phyloP scores from a whole-genome alignment of 92 coral and sea anemone genomes.

The Actinernus sp. region DNA sequence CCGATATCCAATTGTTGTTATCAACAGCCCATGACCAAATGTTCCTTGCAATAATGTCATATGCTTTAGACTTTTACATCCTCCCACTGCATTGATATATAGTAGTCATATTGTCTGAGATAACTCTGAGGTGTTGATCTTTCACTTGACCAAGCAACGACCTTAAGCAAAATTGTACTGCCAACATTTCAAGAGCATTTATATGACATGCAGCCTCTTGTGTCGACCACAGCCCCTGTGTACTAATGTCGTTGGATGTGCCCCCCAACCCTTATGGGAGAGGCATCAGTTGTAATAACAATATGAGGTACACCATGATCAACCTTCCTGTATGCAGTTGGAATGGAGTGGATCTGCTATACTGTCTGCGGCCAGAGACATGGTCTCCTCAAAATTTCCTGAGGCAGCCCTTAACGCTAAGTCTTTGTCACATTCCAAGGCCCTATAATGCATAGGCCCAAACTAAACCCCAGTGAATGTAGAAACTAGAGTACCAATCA shows the following conservation, averaged over 20 bases:
- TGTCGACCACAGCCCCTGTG: slow-evolving; percentile 43
- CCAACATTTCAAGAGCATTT: slow-evolving; percentile 35
- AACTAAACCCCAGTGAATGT: slow-evolving; percentile 56
- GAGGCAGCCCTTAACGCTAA: slow-evolving; percentile 13
- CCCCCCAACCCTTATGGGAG: no score
- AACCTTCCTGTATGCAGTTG: no score
- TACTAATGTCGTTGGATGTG: no score
- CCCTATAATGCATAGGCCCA: slow-evolving; percentile 41
- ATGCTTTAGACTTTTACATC: slow-evolving; percentile 38
- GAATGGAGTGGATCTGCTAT: no score
- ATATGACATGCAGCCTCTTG: slow-evolving; percentile 23
- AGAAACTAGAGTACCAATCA: slow-evolving; percentile 46
- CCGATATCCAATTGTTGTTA: slow-evolving; percentile 34
- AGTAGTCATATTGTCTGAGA: slow-evolving; percentile 46
- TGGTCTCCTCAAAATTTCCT: slow-evolving; percentile 21
- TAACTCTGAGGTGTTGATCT: slow-evolving; percentile 33
- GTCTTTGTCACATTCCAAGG: slow-evolving; percentile 42
- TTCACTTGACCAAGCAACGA: slow-evolving; percentile 9
- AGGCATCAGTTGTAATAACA: no score
- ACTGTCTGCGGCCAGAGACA: slow-evolving; percentile 30
- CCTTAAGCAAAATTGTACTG: slow-evolving; percentile 29
- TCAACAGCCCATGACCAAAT: slow-evolving; percentile 45
- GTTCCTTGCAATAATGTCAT: slow-evolving; percentile 17
- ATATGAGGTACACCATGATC: no score
- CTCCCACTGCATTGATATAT: slow-evolving; percentile 48